phyloP scores from a whole-genome alignment of 2,888 invertebrate species.

The Alsophila aescularia region DNA sequence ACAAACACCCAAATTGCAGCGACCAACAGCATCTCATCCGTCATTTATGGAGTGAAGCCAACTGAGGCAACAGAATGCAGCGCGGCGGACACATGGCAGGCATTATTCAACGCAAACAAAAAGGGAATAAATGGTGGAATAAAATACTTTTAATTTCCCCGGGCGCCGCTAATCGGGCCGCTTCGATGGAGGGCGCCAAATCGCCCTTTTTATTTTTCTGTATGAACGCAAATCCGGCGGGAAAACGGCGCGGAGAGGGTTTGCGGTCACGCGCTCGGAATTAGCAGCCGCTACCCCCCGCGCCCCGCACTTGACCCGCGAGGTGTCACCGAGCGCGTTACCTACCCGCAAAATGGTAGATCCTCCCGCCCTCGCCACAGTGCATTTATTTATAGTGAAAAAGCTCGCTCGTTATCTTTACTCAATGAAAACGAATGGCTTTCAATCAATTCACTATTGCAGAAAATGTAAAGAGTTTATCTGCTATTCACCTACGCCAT shows the following conservation, averaged over 20 bases:
- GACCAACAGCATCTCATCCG: slow-evolving; percentile 45
- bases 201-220: slow-evolving; percentile 83
- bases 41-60: slow-evolving; percentile 41
- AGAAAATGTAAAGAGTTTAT: too few relatives aligned
- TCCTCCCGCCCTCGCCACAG: slow-evolving; percentile 40
- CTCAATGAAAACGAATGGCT: too few relatives aligned
- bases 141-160: slow-evolving; percentile 84
- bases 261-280: slow-evolving; percentile 77
- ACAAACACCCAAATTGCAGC: slow-evolving; percentile 38
- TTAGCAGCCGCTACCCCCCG: slow-evolving; percentile 62
- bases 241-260: slow-evolving; percentile 65
- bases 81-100: slow-evolving; percentile 44
- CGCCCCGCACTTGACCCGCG: slow-evolving; percentile 67
- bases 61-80: slow-evolving; percentile 30
- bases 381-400: not conserved
- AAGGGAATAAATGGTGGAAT: slow-evolving; percentile 80
- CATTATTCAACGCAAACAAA: slow-evolving; percentile 75
- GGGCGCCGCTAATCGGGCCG: slow-evolving; percentile 81
- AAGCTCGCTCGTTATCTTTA: not conserved
- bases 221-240: slow-evolving; percentile 82
- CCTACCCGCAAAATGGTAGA: slow-evolving; percentile 74
- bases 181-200: slow-evolving; percentile 80
- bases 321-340: slow-evolving; percentile 80
- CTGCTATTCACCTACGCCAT: too few relatives aligned
- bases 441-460: too few relatives aligned